phyloP scores from a whole-genome alignment of 2,888 invertebrate species.

The Apeira syringaria region DNA sequence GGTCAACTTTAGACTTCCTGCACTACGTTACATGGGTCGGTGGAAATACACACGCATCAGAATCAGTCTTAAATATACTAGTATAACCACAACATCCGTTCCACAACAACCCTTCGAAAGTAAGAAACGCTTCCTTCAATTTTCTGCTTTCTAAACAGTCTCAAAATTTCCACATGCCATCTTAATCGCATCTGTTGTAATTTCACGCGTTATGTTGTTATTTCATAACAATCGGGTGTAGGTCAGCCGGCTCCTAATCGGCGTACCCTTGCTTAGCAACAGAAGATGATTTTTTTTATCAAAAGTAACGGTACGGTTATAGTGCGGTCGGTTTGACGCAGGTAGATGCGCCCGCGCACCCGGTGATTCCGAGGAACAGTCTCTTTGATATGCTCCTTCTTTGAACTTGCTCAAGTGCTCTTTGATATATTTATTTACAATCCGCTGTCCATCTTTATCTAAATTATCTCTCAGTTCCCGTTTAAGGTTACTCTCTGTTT shows the following conservation, averaged over 20 bases:
- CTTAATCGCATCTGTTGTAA: constrained; percentile 54
- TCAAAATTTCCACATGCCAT: constrained; percentile 37
- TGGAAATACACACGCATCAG: constrained; percentile 10
- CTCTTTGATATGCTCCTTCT: constrained; percentile 49
- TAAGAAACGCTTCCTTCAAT: constrained; percentile 35
- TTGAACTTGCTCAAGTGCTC: constrained; percentile 41
- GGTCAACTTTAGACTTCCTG: constrained; percentile 30
- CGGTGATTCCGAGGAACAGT: constrained; percentile 40
- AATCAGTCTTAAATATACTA: constrained; percentile 2
- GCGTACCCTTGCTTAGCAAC: constrained; percentile 55
- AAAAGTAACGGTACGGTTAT: constrained; percentile 53
- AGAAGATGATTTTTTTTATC: constrained; percentile 44
- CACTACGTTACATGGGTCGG: constrained; percentile 15
- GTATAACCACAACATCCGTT: constrained; percentile 14
- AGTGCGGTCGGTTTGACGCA: constrained; percentile 44
- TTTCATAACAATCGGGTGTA: constrained; percentile 40
- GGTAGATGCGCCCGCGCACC: constrained; percentile 55
- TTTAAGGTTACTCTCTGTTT: constrained; percentile 6
- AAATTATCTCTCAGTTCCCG: constrained; percentile 13
- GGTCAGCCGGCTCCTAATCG: constrained; percentile 51
- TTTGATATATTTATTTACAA: constrained; percentile 24
- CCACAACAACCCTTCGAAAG: constrained; percentile 14
- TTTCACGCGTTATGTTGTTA: constrained; percentile 48
- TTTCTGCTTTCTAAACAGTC: constrained; percentile 38
- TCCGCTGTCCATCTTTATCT: constrained; percentile 16